Base-by-base conservation (phyloP, 2,888 invertebrate species). In the Volucella bombylans region DNA sequence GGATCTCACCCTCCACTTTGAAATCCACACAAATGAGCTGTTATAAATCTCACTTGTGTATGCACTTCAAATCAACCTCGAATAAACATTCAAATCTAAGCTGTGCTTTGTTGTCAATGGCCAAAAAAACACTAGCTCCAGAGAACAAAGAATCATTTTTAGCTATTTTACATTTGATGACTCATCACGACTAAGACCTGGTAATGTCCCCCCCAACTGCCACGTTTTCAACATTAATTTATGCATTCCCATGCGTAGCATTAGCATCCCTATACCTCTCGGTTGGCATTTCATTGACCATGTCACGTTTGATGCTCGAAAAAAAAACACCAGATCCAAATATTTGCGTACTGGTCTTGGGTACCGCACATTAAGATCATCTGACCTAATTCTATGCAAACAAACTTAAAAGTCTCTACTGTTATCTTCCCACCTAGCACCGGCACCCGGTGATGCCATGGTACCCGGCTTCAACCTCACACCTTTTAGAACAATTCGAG, bases 311-410 rank as follows among this genome's bases (percentile, higher is more conserved):
- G 31, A 31, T 6, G 6, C 4, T 31, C 31, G 31, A 31, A 31
- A 62, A 59, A 45, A 50, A 67, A 54, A 64, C 18, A 18, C 18
- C 14, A 52, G 55, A 4, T 52, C 61, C 64, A 78, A 76, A 76
- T 76, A 76, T 76, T 76, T 76, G 68, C 52, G 52, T 55, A 78
- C 61, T 64, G 45, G 62, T 69, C 57, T 62, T 31, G 6, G 31
- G 31, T 31, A 6, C 50, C 62, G 57, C 78, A 62, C 69, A 69
- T 69, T 71, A 78, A 78, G 78, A 78, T 69, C 49, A 78, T 78
- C 78, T 78, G 78, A 78, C 69, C 69, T 78, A 78, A 71, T 78
- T 78, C 69, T 78, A 64, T 64, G 55, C 55, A 78, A 78, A 78
- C 78, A 78, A 69, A 49, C 69, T 78, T 62, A 49, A 69, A 78